A percentile compares a stretch with the other conserved stretches of the same genome.
phyloP scores from a whole-genome alignment of 2,888 invertebrate species.

The Masnerella sp. region DNA sequence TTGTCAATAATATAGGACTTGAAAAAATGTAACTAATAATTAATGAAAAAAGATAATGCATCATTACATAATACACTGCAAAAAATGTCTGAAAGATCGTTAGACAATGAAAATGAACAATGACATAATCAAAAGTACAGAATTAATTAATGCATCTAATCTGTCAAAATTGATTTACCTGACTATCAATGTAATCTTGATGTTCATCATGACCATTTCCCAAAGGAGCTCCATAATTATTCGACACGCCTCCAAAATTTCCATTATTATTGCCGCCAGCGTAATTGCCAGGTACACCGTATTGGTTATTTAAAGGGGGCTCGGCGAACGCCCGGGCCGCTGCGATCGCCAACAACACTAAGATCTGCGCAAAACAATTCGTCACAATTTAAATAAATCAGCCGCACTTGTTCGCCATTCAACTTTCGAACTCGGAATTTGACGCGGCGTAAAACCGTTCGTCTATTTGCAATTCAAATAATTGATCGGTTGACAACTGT shows the following conservation, averaged over 20 bases:
- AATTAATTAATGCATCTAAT: constrained; percentile 13
- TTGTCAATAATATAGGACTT: too few species aligned
- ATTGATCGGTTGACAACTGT: constrained; percentile 33
- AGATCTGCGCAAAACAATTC: constrained; percentile 61
- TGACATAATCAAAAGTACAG: background rate
- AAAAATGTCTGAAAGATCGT: too few species aligned
- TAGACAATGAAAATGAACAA: too few species aligned
- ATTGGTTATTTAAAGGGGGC: constrained; percentile 73
- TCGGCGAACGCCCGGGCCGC: constrained; percentile 66
- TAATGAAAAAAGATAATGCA: too few species aligned
- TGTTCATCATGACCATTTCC: constrained; percentile 69
- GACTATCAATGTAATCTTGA: constrained; percentile 75
- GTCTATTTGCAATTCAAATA: constrained; percentile 40
- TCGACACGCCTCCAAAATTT: constrained; percentile 65
- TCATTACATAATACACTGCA: too few species aligned
- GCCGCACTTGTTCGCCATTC: background rate
- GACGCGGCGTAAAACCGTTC: too few species aligned
- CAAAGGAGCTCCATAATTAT: constrained; percentile 70
- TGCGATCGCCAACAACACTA: constrained; percentile 66
- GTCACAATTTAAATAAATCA: constrained; percentile 16
- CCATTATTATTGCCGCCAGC: constrained; percentile 64
- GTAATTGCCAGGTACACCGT: constrained; percentile 74
- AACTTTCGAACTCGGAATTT: constrained; percentile 9
- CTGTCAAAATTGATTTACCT: constrained; percentile 65
- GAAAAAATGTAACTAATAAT: too few species aligned